phyloP scores from a whole-genome alignment of 2,888 invertebrate species.

The Thymelicus acteon region DNA sequence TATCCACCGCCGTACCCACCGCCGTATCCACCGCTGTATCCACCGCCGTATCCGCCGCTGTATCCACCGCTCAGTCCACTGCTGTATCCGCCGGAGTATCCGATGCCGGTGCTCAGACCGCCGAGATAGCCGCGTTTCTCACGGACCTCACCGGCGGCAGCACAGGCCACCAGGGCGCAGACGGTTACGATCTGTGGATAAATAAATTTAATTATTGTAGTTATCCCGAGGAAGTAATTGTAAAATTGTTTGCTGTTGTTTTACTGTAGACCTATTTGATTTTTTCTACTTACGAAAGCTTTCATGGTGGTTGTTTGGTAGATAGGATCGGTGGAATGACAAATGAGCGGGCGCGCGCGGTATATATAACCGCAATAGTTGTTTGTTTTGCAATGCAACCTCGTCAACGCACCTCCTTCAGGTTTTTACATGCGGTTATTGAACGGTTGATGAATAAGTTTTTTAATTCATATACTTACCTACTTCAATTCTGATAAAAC shows the following conservation, averaged over 20 bases:
- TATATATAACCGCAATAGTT: slow-evolving; percentile 1
- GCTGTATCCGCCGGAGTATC: slow-evolving; percentile 36
- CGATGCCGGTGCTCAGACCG: slow-evolving; percentile 37
- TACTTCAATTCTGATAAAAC: too few species aligned
- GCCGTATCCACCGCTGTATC: slow-evolving; percentile 33
- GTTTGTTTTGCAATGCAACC: slow-evolving; percentile 44
- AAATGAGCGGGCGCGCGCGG: not conserved
- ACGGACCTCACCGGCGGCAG: slow-evolving; percentile 38
- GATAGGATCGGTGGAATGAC: slow-evolving; percentile 7
- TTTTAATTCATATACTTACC: too few species aligned
- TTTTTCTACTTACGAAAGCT: not conserved
- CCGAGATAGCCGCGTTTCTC: slow-evolving; percentile 43
- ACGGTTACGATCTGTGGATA: slow-evolving; percentile 39
- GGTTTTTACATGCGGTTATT: too few species aligned
- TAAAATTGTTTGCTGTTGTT: not conserved
- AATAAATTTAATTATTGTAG: not conserved
- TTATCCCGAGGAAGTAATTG: not conserved
- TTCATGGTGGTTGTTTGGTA: not conserved
- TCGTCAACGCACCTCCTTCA: too few species aligned
- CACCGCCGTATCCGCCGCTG: slow-evolving; percentile 29
- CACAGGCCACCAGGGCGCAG: slow-evolving; percentile 40
- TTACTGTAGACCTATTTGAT: not conserved
- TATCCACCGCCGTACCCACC: slow-evolving; percentile 35
- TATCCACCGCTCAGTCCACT: slow-evolving; percentile 34
- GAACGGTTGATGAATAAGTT: too few species aligned